Evolutionary conservation across 2,113 vertebrate genomes (phyloP), one percentile per base, ranked within the genome.

Genomic region (Misgurnus anguillicaudatus): DNA sequence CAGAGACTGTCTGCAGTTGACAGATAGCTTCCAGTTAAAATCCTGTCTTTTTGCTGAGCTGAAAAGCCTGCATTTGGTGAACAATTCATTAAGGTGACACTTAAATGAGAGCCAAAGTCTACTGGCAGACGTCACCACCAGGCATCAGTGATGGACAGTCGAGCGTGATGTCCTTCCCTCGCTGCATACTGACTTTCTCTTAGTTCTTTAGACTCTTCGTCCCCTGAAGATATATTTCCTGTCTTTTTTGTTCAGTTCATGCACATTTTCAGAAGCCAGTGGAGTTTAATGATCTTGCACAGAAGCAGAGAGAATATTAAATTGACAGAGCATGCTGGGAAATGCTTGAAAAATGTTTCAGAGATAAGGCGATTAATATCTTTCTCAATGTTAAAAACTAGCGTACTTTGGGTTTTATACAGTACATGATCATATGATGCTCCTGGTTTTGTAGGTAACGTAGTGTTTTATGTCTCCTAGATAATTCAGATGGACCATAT

Each of bases 1-100:
- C 69, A 58, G 38, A 21, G 8, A 21, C 36, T 78, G 63, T 79
- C 76, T 62, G 69, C 17, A 39, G 19, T 14, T 67, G 69, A 82
- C 62, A n/a, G 62, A 78, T 62, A 74, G 74, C 62, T 74, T 36
- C 31, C 13, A 36, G 67, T 63, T 57, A 82, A 75, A 63, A 31
- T 53, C 48, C 31, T 9, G 17, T 68, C 36, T 4, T 51, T 31
- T 45, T 65, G 69, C 78, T 45, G 42, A 38, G 17, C 58, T 47
- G 38, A 45, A 75, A 73, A 62, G 74, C 76, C 31, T 41, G 19
- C 67, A 38, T 61, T 53, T 66, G 31, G 17, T 38, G 68, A 48
- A 47, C 7, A 7, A 68, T 74, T 36, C 36, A 79, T 74, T 82
- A 74, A 24, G 53, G 31, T 67, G 62, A 73, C 75, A 71, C n/a